Conservation (phyloP, 1,140 invertebrate species). For the Metopolophium dirhodum region DNA sequence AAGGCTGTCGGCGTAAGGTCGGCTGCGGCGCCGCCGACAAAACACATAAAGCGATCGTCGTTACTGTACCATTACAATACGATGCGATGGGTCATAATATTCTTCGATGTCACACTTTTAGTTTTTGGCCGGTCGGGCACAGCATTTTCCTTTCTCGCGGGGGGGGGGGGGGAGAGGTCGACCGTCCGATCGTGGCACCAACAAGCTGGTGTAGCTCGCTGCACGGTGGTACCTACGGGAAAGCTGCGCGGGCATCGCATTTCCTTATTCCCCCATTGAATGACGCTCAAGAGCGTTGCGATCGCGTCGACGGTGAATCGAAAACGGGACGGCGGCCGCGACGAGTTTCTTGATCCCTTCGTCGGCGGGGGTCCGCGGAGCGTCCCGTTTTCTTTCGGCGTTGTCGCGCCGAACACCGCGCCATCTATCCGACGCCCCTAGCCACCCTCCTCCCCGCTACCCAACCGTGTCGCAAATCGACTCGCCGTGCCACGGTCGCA, state of each 20-base stretch:
- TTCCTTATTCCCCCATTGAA: fast-evolving
- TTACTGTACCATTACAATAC: neutral
- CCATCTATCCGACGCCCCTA: neutral
- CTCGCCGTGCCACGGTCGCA: too few relatives aligned
- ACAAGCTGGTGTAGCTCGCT: too few relatives aligned
- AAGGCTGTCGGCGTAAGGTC: slow-evolving; percentile 50
- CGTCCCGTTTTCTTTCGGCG: neutral
- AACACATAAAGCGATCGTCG: neutral
- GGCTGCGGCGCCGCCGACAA: neutral
- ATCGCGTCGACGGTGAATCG: neutral
- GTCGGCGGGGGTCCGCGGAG: too few relatives aligned
- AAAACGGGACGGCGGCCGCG: too few relatives aligned
- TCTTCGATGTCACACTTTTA: too few relatives aligned
- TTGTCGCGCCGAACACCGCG: neutral
- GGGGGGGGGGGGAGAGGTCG: too few relatives aligned
- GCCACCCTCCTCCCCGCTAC: too few relatives aligned
- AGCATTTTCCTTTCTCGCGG: too few relatives aligned
- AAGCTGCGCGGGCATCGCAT: neutral
- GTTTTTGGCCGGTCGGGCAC: too few relatives aligned
- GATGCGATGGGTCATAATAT: neutral
- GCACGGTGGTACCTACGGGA: too few relatives aligned
- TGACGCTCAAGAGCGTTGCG: too few relatives aligned
- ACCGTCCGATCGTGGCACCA: neutral
- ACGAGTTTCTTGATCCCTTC: neutral
- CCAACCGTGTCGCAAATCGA: too few relatives aligned